Conservation (phyloP, 2,888 invertebrate genomes). For the Sesia apiformis region DNA sequence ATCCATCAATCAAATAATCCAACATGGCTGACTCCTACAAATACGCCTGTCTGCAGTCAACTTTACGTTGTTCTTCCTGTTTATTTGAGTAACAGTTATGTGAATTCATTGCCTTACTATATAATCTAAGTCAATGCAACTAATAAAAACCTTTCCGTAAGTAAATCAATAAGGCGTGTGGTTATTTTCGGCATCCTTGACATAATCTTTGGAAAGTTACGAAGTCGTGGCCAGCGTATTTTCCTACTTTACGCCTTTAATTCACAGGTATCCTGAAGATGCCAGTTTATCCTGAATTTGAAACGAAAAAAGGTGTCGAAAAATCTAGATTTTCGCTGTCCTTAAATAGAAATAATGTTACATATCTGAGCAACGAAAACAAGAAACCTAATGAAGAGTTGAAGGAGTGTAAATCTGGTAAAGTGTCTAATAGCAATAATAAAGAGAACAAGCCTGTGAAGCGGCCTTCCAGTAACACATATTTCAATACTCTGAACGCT, state of each 20-base stretch:
- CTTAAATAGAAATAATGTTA: conserved; percentile 59
- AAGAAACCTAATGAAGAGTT: conserved; percentile 27
- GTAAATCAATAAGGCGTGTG: conserved; percentile 24
- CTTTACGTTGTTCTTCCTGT: conserved; percentile 33
- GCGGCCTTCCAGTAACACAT: conserved; percentile 45
- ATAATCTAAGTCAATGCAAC: conserved; percentile 63
- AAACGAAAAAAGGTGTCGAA: conserved; percentile 59
- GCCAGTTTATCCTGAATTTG: conserved; percentile 64
- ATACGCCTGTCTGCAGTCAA: conserved; percentile 37
- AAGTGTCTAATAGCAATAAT: conserved; percentile 30
- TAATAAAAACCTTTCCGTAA: conserved; percentile 52
- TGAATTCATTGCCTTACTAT: conserved; percentile 46
- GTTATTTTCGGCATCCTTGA: conserved; percentile 42
- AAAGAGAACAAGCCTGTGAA: conserved; percentile 62
- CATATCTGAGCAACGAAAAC: conserved; percentile 47
- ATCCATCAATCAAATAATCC: conserved; percentile 34
- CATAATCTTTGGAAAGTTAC: conserved; percentile 47
- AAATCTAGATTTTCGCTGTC: conserved; percentile 60
- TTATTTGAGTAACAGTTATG: conserved; percentile 27
- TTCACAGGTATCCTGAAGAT: conserved; percentile 71
- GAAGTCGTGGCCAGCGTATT: conserved; percentile 9
- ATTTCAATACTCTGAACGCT: conserved; percentile 51
- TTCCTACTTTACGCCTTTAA: conserved; percentile 8
- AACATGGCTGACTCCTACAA: conserved; percentile 59
- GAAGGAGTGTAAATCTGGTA: conserved; percentile 30